Evolutionary conservation across 2,888 invertebrate genomes (phyloP).

Genomic region (Carpatolechia fugitivella): DNA sequence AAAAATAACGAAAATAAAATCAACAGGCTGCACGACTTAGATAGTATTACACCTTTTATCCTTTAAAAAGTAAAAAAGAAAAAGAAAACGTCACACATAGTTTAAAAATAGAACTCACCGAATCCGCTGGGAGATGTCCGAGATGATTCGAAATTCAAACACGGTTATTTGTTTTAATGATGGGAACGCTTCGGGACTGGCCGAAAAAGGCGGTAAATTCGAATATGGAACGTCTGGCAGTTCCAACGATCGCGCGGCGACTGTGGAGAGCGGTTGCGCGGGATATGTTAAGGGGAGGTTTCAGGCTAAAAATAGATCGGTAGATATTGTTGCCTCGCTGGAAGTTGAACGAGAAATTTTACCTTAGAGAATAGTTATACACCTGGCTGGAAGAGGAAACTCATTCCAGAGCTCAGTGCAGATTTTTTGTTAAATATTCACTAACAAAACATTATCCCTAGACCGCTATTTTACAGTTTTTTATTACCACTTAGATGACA

Average conservation of each 20-base stretch:
- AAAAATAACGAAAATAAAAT: neutral
- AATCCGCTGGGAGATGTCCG: neutral
- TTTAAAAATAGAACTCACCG: conserved; percentile 12
- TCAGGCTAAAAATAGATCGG: conserved; percentile 4
- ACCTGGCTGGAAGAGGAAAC: neutral
- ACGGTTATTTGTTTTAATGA: conserved; percentile 16
- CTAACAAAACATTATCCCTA: too few relatives aligned
- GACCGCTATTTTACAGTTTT: too few relatives aligned
- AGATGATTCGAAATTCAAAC: conserved; percentile 16
- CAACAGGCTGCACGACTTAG: neutral
- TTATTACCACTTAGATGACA: too few relatives aligned
- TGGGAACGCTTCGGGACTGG: conserved; percentile 15
- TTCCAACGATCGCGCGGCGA: conserved; percentile 37
- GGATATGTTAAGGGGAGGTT: conserved; percentile 6
- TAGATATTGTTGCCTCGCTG: neutral
- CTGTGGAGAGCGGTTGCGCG: conserved; percentile 38
- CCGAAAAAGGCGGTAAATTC: conserved; percentile 22
- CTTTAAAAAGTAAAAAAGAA: neutral
- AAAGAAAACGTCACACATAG: neutral
- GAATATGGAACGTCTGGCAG: conserved; percentile 44
- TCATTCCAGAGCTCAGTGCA: neutral
- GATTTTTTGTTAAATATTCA: too few relatives aligned
- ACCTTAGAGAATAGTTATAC: neutral
- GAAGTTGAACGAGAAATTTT: neutral
- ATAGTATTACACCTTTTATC: neutral